Base-by-base conservation (phyloP, 1,140 invertebrate genomes). In the Scylla paramamosain region DNA sequence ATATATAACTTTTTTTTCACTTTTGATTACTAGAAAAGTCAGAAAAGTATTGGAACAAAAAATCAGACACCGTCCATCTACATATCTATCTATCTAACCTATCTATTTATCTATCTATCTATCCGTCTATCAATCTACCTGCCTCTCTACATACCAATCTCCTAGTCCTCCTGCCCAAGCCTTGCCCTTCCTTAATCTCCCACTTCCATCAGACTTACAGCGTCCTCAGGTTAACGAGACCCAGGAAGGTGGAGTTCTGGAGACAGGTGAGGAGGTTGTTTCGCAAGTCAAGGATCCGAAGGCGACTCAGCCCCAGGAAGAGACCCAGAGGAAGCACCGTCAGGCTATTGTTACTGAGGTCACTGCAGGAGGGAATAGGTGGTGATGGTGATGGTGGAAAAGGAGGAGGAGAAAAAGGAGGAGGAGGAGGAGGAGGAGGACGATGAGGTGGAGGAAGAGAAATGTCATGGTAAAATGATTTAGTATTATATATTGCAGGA, bases 331-430 rank as follows among this genome's bases (percentile, higher is more conserved):
- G 93, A 20, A 94, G 93, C 0, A 32, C 20, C 0, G 88, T 45
- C 25, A 94, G 45, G 10, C 93, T 94, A 89, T 95, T 92, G 89
- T 95, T 95, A n/a, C 94, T 95, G 39, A 95, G 77, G 48, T 95
- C 93, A 20, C 93, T 94, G 93, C 39, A n/a, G 39, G 28, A n/a
- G 31, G 67, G 77, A 31, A 6, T 20, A 52, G 46, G 28, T 14
- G 12, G 28, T 4, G 12, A 86, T 39, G 39, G 39, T 2, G 39
- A 39, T 39, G 89, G 48, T 4, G 25, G 25, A n/a, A 28, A 7
- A 28, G 46, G 45, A 52, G 39, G n/a, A 16, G 14, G 28, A 52
- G 48, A 48, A 14, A 25, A 16, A 52, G 28, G 14, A 48, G 28
- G 89, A 91, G 89, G 89, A 91, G 89, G 48, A 46, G 89, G 89